Evolutionary conservation across 2,888 invertebrate species (phyloP), one percentile per base, ranked within the genome.

Genomic region (Epinotia bilunana): DNA sequence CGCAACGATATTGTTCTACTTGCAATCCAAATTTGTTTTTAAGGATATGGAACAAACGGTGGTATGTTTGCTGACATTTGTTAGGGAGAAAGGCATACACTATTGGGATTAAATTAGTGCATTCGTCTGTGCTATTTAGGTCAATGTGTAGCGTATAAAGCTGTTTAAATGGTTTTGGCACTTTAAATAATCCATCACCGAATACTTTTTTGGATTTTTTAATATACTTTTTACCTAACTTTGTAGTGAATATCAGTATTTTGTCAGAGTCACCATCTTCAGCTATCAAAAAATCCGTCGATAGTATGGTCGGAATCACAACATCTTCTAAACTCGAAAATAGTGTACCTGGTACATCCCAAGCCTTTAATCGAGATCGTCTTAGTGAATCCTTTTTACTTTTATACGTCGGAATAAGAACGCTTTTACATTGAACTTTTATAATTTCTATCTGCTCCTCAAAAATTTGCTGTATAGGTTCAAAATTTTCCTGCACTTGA

Each of bases 151-250:
- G 64, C 64, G 64, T 64, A 64, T 64, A 64, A 23, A 64, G 64
- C 46, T 64, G 55, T 67, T 67, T 67, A 67, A 67, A 67, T 67
- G 67, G 65, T 67, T 67, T 67, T 67, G 67, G 67, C 55, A 67
- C 55, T 65, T 65, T 65, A 65, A 65, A 65, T 67, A 67, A 67
- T 33, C 67, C 67, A 67, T 67, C 67, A 67, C 67, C 67, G 55
- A 67, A 67, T 67, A 67, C 18, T 67, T 67, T 67, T 12, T 63
- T 63, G 62, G 62, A 63, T 63, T 63, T 63, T 18, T 11, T 63
- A 63, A 46, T 63, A 63, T 63, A 63, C 43, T 46, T 62, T 20
- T 63, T 63, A 39, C 63, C 43, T 63, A 63, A 20, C 63, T 63
- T 63, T 46, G 63, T 63, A 63, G 46, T 20, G 18, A 20, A 46